Percentiles rank a stretch among this genome's conserved stretches.
phyloP scores from a whole-genome alignment of 2,888 invertebrate species.

The Galerucella nymphaeae region DNA sequence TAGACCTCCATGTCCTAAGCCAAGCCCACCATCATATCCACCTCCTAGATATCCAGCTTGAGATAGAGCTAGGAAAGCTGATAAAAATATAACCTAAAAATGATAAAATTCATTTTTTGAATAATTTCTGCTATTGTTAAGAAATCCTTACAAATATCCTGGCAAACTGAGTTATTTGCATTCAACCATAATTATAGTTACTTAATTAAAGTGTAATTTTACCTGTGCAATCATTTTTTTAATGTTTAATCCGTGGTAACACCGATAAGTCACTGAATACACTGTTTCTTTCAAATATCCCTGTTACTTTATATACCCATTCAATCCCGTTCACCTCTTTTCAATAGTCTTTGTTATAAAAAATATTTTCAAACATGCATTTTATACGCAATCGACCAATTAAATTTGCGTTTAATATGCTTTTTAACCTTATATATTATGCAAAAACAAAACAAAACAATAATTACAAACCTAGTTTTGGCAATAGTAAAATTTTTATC shows the following conservation, averaged over 20 bases:
- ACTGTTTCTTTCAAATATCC: constrained; percentile 17
- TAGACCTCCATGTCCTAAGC: constrained; percentile 25
- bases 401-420: not conserved
- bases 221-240: constrained; percentile 25
- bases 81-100: constrained; percentile 24
- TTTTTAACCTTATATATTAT: constrained; percentile 11
- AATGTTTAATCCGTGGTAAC: constrained; percentile 6
- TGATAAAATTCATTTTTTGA: not conserved
- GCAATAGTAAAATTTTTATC: not conserved
- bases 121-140: not conserved
- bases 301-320: constrained; percentile 16
- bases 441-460: constrained; percentile 7
- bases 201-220: not conserved
- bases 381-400: constrained; percentile 22
- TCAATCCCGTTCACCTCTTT: constrained; percentile 6
- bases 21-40: constrained; percentile 25
- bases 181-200: not conserved
- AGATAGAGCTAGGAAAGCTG: constrained; percentile 28
- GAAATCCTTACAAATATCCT: not conserved
- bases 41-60: constrained; percentile 40
- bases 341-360: not conserved
- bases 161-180: not conserved
- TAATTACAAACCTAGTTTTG: constrained; percentile 18
- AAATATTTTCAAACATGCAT: constrained; percentile 4
- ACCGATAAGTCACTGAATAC: constrained; percentile 14